Evolutionary conservation across 1,140 invertebrate genomes (phyloP), one percentile per base, ranked within the genome.

Genomic region (Pinna nobilis): DNA sequence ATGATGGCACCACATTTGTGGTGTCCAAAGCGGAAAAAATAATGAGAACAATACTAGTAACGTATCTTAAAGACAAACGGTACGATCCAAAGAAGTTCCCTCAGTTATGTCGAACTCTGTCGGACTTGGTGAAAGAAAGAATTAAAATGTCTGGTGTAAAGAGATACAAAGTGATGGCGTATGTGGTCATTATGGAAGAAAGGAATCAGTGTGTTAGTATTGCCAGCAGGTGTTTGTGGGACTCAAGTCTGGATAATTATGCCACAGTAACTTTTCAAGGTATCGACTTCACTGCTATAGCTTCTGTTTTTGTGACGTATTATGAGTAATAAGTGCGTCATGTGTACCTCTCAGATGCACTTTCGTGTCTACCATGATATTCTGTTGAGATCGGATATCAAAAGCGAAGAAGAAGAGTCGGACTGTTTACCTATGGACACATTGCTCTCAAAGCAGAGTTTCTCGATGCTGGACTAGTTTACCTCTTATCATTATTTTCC

Each of bases 171-270:
- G 68, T 85, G 18, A 64, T 86, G n/a, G 76, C 81, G 4, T 72
- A 76, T 53, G 85, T 86, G 3, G 65, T 74, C 1, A 67, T 85
- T 6, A 70, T 81, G 9, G 73, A 86, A 50, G 79, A 81, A 44
- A 80, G 74, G 15, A 77, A 73, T 20, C 82, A 85, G 51, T 69
- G 79, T 44, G 51, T 81, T 20, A 67, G 77, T 7, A 64, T 77
- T 53, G 80, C 78, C 25, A 83, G 81, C 59, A 59, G 85, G 7
- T 82, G 84, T 70, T 59, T 86, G n/a, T 86, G 85, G 85, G 78
- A 86, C 60, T 65, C 75, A 1, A 41, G 63, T n/a, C 59, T 69
- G 15, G 85, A 86, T 71, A 84, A 82, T 59, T 84, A 70, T 53
- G 82, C 83, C 11, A 79, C 81, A n/a, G 76, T 77, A 9, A 74